phyloP scores from a whole-genome alignment of 2,797 vertebrate species.

The Toxotes lorentzi region DNA sequence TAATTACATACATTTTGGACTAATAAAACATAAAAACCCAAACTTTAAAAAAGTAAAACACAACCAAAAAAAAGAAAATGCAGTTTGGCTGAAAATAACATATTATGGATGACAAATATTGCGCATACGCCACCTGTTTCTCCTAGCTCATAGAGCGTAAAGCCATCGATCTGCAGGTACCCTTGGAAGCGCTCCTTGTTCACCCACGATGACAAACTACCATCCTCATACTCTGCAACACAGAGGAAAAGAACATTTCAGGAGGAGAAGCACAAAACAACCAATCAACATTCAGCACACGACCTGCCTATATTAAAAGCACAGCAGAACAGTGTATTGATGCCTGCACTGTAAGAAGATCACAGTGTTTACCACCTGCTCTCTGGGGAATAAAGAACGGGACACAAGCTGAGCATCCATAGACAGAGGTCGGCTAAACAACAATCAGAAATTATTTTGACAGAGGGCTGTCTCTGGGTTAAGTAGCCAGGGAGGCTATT shows the following conservation, averaged over 20 bases:
- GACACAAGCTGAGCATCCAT: conserved; percentile 27
- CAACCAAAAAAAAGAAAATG: background rate
- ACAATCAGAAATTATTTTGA: conserved; percentile 54
- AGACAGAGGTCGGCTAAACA: conserved; percentile 57
- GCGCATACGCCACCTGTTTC: conserved; percentile 90
- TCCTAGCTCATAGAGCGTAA: conserved; percentile 95
- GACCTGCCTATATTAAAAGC: conserved; percentile 42
- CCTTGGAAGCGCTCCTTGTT: conserved; percentile 95
- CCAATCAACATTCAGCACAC: conserved; percentile 49
- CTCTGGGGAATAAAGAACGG: conserved; percentile 28
- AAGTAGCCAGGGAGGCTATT: conserved; percentile 38
- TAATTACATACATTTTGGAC: background rate
- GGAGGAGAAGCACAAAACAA: conserved; percentile 29
- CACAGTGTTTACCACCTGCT: conserved; percentile 49
- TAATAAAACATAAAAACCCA: background rate
- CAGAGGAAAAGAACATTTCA: conserved; percentile 40
- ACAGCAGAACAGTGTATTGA: conserved; percentile 47
- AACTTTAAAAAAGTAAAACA: background rate
- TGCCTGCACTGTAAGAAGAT: conserved; percentile 57
- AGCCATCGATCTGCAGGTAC: conserved; percentile 94
- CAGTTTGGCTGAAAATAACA: background rate
- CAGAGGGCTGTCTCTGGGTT: conserved; percentile 37
- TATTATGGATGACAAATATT: background rate
- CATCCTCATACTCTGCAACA: conserved; percentile 93
- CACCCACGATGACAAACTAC: conserved; percentile 94